Base-by-base conservation (phyloP, 1,140 invertebrate species). In the Anadara kagoshimensis region DNA sequence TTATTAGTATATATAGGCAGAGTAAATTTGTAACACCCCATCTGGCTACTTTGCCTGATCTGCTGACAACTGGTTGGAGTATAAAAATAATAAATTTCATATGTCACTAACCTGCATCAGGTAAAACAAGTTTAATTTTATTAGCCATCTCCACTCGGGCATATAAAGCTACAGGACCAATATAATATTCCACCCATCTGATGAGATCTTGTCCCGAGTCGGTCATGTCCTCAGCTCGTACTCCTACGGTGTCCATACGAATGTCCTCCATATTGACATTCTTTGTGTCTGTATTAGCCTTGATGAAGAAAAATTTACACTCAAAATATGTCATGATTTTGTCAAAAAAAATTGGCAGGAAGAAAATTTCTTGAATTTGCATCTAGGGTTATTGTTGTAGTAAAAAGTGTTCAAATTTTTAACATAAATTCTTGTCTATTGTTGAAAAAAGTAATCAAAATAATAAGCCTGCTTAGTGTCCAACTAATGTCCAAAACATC, bases 121-220 rank as follows among this genome's bases (percentile, higher is more conserved):
- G 78, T 43, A 82, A 54, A 5, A 65, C 22, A 2, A 83, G 62
- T 41, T 78, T 78, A 29, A 83, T 73, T 41, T 75, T 76, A 65
- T 83, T 82, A 18, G 80, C 82, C 12, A 67, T 62, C 7, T 51
- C 47, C 29, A 83, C 67, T 12, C 58, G 49, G 8, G 80, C 62
- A 63, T 83, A 83, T 67, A 78, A 62, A 10, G 75, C 75, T 5
- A 83, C 82, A 12, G 75, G 76, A 11, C 80, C 82, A 26, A 82
- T 65, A 65, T 79, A 80, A 24, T 80, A 65, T 26, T 82, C 76
- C 16, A 79, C 74, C 82, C 82, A 83, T 12, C 69, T 56, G 1
- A 83, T 73, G 12, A 83, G 66, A 5, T 73, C 70, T 3, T 58
- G 8, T 0, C 80, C 75, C 12, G 70, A 67, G 1, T 63, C 57